Evolutionary conservation across 2,797 vertebrate genomes (phyloP).

Genomic region (Arctocebus calabarensis): DNA sequence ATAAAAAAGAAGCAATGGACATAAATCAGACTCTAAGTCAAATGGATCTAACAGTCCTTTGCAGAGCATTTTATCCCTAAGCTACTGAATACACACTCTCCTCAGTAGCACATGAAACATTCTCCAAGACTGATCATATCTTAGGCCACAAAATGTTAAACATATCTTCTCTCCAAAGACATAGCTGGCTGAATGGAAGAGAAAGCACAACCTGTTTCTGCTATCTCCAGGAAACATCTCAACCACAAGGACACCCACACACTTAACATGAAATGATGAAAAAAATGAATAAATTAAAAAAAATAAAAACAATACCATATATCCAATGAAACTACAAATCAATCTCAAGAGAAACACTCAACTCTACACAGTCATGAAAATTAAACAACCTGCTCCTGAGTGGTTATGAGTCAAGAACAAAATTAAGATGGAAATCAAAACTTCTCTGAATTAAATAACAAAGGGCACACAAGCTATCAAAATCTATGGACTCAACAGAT

Average conservation of each 20-base stretch:
- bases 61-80: neutral
- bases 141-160: neutral
- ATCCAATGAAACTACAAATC: neutral
- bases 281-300: neutral
- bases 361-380: neutral
- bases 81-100: neutral
- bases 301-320: neutral
- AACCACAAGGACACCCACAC: no score
- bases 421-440: neutral
- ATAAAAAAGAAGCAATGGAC: neutral
- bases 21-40: neutral
- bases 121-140: neutral
- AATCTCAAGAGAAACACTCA: neutral
- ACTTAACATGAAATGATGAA: no score
- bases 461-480: neutral
- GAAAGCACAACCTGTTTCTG: no score
- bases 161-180: no score
- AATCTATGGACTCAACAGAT: neutral
- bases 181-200: no score
- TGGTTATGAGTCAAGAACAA: neutral
- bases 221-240: no score
- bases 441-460: neutral
- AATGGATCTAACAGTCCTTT: neutral
- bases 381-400: neutral
- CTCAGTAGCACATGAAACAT: neutral